Evolutionary conservation across 2,797 vertebrate species (phyloP).

Genomic region (Pteronotus mesoamericanus): DNA sequence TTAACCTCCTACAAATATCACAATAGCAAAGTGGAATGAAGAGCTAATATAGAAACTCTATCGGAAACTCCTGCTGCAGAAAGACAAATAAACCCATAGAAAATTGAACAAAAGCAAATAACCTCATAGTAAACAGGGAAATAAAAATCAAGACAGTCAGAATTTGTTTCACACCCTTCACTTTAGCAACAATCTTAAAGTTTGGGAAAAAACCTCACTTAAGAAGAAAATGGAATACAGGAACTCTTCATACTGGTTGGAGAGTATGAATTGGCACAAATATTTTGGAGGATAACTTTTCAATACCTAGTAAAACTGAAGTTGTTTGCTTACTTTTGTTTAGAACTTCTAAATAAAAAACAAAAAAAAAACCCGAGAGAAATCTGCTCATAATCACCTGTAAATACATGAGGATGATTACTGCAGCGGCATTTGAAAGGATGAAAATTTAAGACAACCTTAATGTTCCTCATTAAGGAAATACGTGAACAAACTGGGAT

Average conservation of each 20-base stretch:
- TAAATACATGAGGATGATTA: neutral
- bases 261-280: neutral
- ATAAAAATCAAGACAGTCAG: neutral
- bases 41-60: neutral
- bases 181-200: neutral
- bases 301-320: neutral
- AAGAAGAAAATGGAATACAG: neutral
- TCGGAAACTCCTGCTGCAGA: neutral
- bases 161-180: neutral
- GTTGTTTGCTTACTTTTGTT: neutral
- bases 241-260: neutral
- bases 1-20: neutral
- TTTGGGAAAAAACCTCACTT: neutral
- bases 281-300: neutral
- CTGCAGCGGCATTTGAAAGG: neutral
- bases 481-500: neutral
- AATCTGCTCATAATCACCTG: neutral
- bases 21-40: neutral
- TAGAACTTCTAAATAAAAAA: neutral
- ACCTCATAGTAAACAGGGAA: neutral
- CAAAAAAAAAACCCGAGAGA: neutral
- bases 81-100: neutral
- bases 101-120: neutral
- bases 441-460: neutral
- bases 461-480: neutral